Percentiles rank a stretch among this genome's conserved stretches.
phyloP scores from a whole-genome alignment of 2,113 vertebrate genomes.

The Clarias magur region DNA sequence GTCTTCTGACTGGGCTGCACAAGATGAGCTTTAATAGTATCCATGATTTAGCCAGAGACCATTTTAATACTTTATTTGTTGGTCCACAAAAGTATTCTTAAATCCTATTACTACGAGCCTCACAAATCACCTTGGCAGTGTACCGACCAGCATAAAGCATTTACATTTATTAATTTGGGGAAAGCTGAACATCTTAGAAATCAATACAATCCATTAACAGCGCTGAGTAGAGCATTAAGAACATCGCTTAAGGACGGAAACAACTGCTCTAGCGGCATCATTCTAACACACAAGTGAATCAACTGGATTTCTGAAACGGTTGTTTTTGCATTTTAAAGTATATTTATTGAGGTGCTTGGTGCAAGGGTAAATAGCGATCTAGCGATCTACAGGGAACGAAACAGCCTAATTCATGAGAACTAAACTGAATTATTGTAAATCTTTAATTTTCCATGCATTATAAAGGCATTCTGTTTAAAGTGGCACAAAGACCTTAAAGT shows the following conservation, averaged over 20 bases:
- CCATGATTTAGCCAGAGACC: not conserved
- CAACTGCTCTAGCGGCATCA: not conserved
- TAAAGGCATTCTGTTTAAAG: conserved; percentile 34
- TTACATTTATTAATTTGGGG: not conserved
- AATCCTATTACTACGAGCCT: not conserved
- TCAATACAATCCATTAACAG: not conserved
- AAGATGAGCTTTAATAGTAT: not conserved
- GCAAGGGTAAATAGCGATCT: conserved; percentile 39
- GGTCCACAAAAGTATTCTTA: not conserved
- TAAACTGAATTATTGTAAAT: not conserved
- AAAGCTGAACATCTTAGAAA: not conserved
- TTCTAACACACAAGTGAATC: not conserved
- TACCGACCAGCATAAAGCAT: not conserved
- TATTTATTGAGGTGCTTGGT: conserved; percentile 42
- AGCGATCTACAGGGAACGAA: conserved; percentile 28
- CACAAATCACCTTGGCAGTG: not conserved
- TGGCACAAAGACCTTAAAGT: conserved; percentile 21
- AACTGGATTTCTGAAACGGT: not conserved
- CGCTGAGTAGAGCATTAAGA: not conserved
- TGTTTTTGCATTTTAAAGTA: conserved; percentile 16
- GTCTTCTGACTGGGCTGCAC: not conserved
- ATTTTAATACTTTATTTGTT: not conserved
- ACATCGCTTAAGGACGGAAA: not conserved
- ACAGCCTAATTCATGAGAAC: conserved; percentile 7
- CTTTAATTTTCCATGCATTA: conserved; percentile 41